Evolutionary conservation across 1,140 invertebrate species (phyloP).

Genomic region (Drosophila prosaltans): DNA sequence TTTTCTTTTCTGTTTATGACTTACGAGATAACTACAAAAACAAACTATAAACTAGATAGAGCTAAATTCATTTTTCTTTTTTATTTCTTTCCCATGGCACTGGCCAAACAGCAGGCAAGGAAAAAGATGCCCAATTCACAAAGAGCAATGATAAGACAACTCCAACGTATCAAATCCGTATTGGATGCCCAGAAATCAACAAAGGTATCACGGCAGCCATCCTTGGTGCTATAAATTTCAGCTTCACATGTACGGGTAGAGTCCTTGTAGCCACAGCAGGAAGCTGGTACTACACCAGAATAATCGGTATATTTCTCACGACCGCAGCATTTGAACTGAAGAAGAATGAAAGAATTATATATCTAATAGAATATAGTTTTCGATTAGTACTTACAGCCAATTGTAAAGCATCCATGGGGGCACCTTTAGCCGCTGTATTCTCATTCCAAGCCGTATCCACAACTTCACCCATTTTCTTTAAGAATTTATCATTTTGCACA

Average conservation of each 20-base stretch:
- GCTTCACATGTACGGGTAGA: slow-evolving; percentile 56
- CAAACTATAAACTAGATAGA: slow-evolving; percentile 21
- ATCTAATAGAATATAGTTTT: too few relatives aligned
- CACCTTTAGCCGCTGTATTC: slow-evolving; percentile 51
- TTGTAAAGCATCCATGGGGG: slow-evolving; percentile 70
- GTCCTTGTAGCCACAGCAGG: slow-evolving; percentile 82
- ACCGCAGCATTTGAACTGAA: slow-evolving; percentile 87
- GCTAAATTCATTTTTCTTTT: slow-evolving; percentile 6
- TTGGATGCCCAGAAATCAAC: slow-evolving; percentile 83
- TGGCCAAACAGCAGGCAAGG: slow-evolving; percentile 72
- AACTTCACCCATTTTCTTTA: slow-evolving; percentile 80
- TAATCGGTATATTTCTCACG: slow-evolving; percentile 82
- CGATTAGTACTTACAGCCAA: slow-evolving; percentile 56
- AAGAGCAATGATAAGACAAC: slow-evolving; percentile 87
- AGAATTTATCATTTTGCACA: slow-evolving; percentile 83
- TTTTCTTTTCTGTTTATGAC: slow-evolving; percentile 6
- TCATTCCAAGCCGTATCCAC: slow-evolving; percentile 77
- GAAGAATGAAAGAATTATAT: not conserved
- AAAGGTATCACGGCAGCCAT: slow-evolving; percentile 83
- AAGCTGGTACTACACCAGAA: slow-evolving; percentile 66
- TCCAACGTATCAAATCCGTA: slow-evolving; percentile 85
- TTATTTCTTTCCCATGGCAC: slow-evolving; percentile 85
- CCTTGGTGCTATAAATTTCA: slow-evolving; percentile 60
- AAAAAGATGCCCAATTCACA: slow-evolving; percentile 69
- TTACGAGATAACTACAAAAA: not conserved